Base-by-base conservation (phyloP, 1,140 invertebrate genomes). In the Glomeris maerens region DNA sequence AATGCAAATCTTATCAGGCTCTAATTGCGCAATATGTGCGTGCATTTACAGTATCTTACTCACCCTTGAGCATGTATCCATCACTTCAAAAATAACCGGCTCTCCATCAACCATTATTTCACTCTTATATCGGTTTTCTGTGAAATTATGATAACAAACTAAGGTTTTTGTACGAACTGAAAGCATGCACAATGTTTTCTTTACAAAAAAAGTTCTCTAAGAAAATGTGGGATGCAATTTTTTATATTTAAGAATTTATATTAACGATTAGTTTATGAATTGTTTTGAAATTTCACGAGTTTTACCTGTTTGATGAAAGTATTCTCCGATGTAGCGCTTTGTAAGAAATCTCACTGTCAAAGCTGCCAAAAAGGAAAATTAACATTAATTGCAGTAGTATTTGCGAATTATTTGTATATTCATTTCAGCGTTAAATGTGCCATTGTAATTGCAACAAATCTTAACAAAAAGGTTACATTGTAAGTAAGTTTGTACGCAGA, bases 41-140 rank as follows among this genome's bases (percentile, higher is more conserved):
- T 13, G 23, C 17, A 7, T 4, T 5, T 52, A 39, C 36, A 51
- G 60, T 55, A 50, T 29, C 59, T 44, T 21, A 57, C 58, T 74
- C 74, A 88, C 85, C 76, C 86, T 85, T 23, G 82, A 84, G 66
- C 88, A 93, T 21, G 87, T 88, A 66, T 94, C 90, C 49, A 92
- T 69, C 58, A 94, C 88, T 69, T 94, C 90, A 63, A 90, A 91
- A 23, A 90, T 71, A 48, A 92, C 80, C 2, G 85, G 80, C 61
- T 94, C 90, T 3, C 83, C 81, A 60, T 93, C 89, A 13, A 94
- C 77, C 55, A 88, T 67, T n/a, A 84, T 79, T 66, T 91, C 86
- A 62, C 91, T 84, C 61, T 90, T 91, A 64, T 93, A 92, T 61
- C 83, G 79, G 59, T 81, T 86, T 66, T 94, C 89, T 89, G 72